A percentile compares a stretch with the other conserved stretches of the same genome.
These are phyloP conservation scores for Eilema griseolum DNA, from an alignment of 2,888 invertebrate species.

Conservation along the genomic window DNA sequence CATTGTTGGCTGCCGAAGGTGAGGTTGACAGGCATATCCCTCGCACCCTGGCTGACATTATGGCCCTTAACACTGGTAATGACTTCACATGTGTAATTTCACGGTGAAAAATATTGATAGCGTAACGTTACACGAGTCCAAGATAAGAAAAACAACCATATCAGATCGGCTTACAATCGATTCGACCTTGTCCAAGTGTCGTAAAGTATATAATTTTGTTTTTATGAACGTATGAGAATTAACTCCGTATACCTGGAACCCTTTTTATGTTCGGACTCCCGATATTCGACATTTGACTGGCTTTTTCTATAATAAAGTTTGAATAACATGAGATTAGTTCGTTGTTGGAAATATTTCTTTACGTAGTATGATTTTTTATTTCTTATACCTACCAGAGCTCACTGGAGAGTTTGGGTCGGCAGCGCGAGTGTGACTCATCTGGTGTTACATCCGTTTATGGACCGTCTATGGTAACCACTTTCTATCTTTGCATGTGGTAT, in stretches of 20 bases:
- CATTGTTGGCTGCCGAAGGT: too few relatives aligned
- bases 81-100: not conserved
- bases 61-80: not conserved
- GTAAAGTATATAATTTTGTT: constrained; percentile 42
- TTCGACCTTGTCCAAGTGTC: constrained; percentile 30
- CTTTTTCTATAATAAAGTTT: not conserved
- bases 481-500: too few relatives aligned
- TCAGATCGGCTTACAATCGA: not conserved
- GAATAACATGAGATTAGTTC: not conserved
- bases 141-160: constrained; percentile 10
- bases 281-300: constrained; percentile 10
- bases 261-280: constrained; percentile 8
- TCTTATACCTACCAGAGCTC: too few relatives aligned
- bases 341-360: not conserved
- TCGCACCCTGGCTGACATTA: too few relatives aligned
- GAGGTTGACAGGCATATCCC: too few relatives aligned
- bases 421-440: too few relatives aligned
- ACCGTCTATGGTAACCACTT: too few relatives aligned
- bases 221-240: constrained; percentile 40
- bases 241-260: constrained; percentile 14
- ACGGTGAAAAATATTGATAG: not conserved
- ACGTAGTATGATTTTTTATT: not conserved
- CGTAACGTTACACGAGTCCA: not conserved
- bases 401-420: too few relatives aligned
- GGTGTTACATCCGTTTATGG: too few relatives aligned